Conservation (phyloP, 2,888 invertebrate species). For the Coleophora deauratella region DNA sequence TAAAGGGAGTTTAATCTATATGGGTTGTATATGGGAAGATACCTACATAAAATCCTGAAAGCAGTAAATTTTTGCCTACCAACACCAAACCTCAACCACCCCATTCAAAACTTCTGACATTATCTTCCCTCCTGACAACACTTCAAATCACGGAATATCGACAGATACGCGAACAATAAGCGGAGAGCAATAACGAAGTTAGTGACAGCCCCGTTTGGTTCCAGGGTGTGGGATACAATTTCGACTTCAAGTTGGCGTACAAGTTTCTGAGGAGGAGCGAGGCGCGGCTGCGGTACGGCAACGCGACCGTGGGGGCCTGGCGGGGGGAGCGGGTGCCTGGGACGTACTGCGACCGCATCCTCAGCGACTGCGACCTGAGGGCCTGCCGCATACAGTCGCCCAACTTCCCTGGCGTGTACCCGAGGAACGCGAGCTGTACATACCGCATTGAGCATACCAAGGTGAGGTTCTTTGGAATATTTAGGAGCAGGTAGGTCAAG, state of each 20-base stretch:
- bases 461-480: constrained; percentile 30
- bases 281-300: constrained; percentile 84
- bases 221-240: constrained; percentile 84
- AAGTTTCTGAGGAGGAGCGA: constrained; percentile 86
- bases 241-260: constrained; percentile 89
- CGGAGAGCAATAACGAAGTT: constrained; percentile 8
- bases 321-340: constrained; percentile 83
- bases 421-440: constrained; percentile 88
- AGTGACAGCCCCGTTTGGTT: constrained; percentile 33
- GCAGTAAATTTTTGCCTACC: too few relatives aligned
- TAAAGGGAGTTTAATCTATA: too few relatives aligned
- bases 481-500: too few relatives aligned
- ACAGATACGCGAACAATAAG: background rate
- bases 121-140: too few relatives aligned
- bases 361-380: constrained; percentile 82
- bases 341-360: constrained; percentile 86
- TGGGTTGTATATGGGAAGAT: too few relatives aligned
- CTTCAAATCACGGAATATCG: too few relatives aligned
- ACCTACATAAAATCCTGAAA: too few relatives aligned
- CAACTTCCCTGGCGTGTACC: constrained; percentile 93
- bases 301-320: constrained; percentile 81
- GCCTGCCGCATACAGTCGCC: constrained; percentile 88
- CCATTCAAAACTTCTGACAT: too few relatives aligned
- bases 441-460: constrained; percentile 80
- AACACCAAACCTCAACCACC: background rate